phyloP scores from a whole-genome alignment of 2,888 invertebrate genomes.

The Hemithea aestivaria region DNA sequence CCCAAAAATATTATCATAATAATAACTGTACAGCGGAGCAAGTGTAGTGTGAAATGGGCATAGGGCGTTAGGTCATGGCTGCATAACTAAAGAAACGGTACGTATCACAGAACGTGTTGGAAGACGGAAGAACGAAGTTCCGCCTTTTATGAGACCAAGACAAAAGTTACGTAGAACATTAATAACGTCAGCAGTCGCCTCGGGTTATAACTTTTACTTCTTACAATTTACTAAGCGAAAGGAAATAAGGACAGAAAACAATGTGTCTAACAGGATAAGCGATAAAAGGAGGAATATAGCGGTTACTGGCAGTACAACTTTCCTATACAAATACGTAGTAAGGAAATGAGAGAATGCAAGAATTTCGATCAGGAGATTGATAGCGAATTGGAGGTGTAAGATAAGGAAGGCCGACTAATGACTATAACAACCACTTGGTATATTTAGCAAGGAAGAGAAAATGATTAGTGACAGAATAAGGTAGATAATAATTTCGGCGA shows the following conservation, averaged over 20 bases:
- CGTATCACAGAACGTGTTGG: conserved; percentile 19
- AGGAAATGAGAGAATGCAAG: no score
- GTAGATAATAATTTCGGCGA: no score
- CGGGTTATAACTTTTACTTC: conserved; percentile 11
- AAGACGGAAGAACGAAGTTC: conserved; percentile 17
- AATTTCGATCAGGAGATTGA: no score
- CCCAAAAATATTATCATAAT: conserved; percentile 41
- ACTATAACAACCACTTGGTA: no score
- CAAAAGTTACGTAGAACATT: conserved; percentile 24
- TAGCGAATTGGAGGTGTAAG: no score
- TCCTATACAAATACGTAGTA: no score
- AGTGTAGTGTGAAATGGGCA: conserved; percentile 30
- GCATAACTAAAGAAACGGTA: conserved; percentile 32
- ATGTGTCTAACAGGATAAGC: no score
- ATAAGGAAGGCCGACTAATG: no score
- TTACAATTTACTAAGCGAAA: not conserved
- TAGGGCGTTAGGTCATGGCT: conserved; percentile 34
- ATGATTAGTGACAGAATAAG: no score
- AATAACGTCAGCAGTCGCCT: conserved; percentile 19
- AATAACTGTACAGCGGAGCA: conserved; percentile 35
- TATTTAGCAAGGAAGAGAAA: no score
- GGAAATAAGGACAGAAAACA: conserved; percentile 1
- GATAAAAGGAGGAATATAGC: no score
- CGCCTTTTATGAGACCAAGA: conserved; percentile 22
- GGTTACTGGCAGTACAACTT: no score